These are phyloP conservation scores for Plestiodon gilberti DNA, from an alignment of 2,113 vertebrate genomes.

Conservation along the genomic window DNA sequence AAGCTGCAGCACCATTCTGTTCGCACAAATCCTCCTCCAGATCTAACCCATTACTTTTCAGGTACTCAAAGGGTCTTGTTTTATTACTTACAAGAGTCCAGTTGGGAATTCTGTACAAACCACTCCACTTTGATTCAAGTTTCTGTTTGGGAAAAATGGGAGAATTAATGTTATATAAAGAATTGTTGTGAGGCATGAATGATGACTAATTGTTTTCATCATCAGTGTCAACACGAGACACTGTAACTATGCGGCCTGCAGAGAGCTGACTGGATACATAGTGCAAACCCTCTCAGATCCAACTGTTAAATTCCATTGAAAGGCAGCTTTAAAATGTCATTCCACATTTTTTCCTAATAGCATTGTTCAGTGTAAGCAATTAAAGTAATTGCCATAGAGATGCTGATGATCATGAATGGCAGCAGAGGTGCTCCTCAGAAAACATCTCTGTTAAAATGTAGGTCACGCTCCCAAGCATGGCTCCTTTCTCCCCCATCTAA, in stretches of 20 bases:
- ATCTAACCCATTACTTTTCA: neutral
- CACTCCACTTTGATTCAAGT: neutral
- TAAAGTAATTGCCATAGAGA: neutral
- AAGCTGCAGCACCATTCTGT: no score
- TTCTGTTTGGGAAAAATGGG: neutral
- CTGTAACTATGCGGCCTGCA: neutral
- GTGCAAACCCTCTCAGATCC: neutral
- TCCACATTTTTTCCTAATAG: neutral
- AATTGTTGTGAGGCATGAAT: neutral
- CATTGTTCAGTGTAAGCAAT: neutral
- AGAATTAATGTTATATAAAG: neutral
- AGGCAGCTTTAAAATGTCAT: neutral
- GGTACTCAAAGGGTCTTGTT: neutral
- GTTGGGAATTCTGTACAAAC: neutral
- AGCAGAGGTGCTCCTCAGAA: neutral
- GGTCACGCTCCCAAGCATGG: neutral
- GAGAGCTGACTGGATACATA: neutral
- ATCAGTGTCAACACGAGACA: neutral
- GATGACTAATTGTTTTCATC: neutral
- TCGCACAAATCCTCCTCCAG: no score
- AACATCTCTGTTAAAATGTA: neutral
- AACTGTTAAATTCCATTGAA: constrained; percentile 10
- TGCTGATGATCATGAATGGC: neutral
- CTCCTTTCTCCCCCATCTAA: neutral
- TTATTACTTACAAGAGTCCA: neutral